Evolutionary conservation across 2,113 vertebrate genomes (phyloP), one percentile per base, ranked within the genome.

Genomic region (Chamaetylas fuelleborni): DNA sequence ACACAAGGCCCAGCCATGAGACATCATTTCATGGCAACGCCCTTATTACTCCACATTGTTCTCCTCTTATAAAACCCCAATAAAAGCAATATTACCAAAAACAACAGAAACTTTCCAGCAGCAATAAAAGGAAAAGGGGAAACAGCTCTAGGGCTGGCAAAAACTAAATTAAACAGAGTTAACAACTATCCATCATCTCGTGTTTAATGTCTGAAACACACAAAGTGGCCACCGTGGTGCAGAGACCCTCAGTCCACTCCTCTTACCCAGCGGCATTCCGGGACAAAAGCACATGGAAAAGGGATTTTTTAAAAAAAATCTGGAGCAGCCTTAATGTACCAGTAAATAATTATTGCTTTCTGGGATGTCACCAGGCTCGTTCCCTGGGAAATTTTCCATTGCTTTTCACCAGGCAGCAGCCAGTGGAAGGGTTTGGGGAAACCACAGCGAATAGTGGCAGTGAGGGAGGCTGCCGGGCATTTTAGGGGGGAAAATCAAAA

Each of bases 81-180:
- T 86, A 93, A 94, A 86, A 85, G 70, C 69, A 87, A 31, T 81
- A 88, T 81, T 84, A 96, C 86, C 57, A 81, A 92, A 88, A 95
- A 6, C 94, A 94, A 77, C 73, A 89, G 77, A 69, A 88, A 47
- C 38, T 94, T 95, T 79, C 93, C 96, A 91, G 87, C 88, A 88
- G 90, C 90, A 92, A 56, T 94, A 83, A 95, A 94, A 93, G 26
- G 40, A 94, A 81, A 96, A 88, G 56, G 83, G 88, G 60, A 93
- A 95, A 93, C 72, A 85, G 95, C 91, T 96, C 90, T 61, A 92
- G 93, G 92, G 94, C 85, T 92, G 93, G 90, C 86, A 88, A 89
- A 91, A 86, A 34, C 62, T 24, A 70, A 92, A 92, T 93, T 92
- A 83, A 94, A 74, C 47, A 50, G 78, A 94, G 34, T 74, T 93